These are phyloP conservation scores for Triops cancriformis DNA, from an alignment of 1,140 invertebrate species.

Conservation along the genomic window DNA sequence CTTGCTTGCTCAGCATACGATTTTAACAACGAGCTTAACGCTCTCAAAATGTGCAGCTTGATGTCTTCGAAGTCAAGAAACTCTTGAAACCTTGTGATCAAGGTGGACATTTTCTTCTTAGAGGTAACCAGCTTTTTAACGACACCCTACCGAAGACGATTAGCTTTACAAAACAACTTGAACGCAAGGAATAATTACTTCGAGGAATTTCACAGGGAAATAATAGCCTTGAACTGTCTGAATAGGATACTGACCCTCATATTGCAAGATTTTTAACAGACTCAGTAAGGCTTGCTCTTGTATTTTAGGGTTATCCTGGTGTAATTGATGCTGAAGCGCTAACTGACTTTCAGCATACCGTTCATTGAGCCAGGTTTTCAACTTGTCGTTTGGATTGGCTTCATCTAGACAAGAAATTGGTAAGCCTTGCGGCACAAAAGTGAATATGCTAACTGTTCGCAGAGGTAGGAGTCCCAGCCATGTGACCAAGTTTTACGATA, in stretches of 20 bases:
- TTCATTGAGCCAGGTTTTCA: slow-evolving; percentile 19
- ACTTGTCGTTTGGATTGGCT: slow-evolving; percentile 9
- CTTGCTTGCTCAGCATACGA: slow-evolving; percentile 46
- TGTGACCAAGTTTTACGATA: neutral
- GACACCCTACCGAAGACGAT: neutral
- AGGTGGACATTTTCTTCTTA: slow-evolving; percentile 42
- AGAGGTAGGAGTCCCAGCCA: neutral
- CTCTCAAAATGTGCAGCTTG: slow-evolving; percentile 36
- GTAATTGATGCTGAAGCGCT: neutral
- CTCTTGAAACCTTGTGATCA: slow-evolving; percentile 53
- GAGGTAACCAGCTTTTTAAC: slow-evolving; percentile 42
- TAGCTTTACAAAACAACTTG: neutral
- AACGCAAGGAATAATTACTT: slow-evolving; percentile 10
- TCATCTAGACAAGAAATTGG: neutral
- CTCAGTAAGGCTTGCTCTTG: slow-evolving; percentile 17
- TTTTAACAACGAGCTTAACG: slow-evolving; percentile 50
- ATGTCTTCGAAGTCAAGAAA: slow-evolving; percentile 55
- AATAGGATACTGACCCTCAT: slow-evolving; percentile 24
- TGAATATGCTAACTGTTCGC: neutral
- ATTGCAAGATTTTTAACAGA: slow-evolving; percentile 23
- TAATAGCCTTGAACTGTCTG: slow-evolving; percentile 13
- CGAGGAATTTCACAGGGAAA: slow-evolving; percentile 20
- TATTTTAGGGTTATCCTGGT: neutral
- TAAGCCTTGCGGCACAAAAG: neutral
- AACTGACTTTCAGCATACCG: slow-evolving; percentile 16